phyloP scores from a whole-genome alignment of 2,797 vertebrate genomes.

The Premnoplex brunnescens region DNA sequence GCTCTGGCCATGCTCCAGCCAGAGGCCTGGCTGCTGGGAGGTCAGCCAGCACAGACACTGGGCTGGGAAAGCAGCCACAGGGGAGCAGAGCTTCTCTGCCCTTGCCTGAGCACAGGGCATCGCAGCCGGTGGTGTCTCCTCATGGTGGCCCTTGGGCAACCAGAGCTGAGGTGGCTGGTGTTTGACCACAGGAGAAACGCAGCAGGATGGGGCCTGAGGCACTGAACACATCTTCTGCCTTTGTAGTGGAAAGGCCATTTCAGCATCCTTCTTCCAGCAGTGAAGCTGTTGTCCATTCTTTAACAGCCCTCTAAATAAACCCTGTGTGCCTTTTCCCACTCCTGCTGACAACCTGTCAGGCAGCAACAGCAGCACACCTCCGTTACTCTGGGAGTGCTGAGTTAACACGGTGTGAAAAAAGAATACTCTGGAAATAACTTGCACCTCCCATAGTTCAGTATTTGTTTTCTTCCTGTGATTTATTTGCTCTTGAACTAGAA shows the following conservation, averaged over 20 bases:
- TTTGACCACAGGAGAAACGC: background rate
- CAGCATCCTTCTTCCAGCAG: background rate
- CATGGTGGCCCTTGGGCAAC: background rate
- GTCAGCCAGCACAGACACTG: fast-evolving
- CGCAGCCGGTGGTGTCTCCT: fast-evolving
- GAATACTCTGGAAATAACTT: background rate
- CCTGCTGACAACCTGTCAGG: background rate
- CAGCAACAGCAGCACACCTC: background rate
- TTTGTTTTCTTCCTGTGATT: background rate
- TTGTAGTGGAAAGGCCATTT: background rate
- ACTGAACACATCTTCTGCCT: fast-evolving
- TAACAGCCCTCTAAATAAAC: background rate
- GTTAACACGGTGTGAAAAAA: background rate
- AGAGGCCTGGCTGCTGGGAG: fast-evolving
- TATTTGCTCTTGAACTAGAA: background rate
- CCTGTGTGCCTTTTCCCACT: background rate
- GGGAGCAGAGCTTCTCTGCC: background rate
- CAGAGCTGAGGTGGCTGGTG: background rate
- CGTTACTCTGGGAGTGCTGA: fast-evolving
- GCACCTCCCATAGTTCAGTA: background rate
- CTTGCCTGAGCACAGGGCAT: background rate
- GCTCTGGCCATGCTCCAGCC: background rate
- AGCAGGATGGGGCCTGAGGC: background rate
- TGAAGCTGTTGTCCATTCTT: background rate
- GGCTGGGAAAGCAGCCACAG: fast-evolving